phyloP scores from a whole-genome alignment of 2,113 vertebrate genomes.

The Rallus limicola region DNA sequence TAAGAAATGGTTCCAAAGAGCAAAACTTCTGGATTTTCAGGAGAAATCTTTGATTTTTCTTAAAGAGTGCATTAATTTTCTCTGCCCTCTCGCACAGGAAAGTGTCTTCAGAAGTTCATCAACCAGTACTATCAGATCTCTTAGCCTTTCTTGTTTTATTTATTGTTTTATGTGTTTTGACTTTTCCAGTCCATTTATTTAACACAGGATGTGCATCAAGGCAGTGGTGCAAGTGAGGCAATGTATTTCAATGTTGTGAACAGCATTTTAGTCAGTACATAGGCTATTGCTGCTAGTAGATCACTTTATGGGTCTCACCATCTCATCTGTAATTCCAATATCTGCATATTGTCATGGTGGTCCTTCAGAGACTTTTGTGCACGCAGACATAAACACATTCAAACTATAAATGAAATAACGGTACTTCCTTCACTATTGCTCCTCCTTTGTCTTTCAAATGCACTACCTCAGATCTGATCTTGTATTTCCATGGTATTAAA shows the following conservation, averaged over 20 bases:
- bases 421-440: background rate
- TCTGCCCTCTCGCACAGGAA: background rate
- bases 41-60: background rate
- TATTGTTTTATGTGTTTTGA: background rate
- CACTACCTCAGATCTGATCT: background rate
- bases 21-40: background rate
- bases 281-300: background rate
- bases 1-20: background rate
- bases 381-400: background rate
- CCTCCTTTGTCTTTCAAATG: background rate
- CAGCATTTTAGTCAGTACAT: background rate
- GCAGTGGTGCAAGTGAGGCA: background rate
- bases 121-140: background rate
- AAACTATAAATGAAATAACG: background rate
- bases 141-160: background rate
- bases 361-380: background rate
- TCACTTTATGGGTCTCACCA: background rate
- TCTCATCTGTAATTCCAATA: background rate
- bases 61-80: background rate
- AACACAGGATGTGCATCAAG: background rate
- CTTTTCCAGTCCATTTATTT: background rate
- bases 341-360: background rate
- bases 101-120: background rate
- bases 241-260: background rate
- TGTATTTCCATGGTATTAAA: background rate